Percentiles rank a stretch among this genome's conserved stretches.
Conservation (phyloP, 2,888 invertebrate species). For the Margaritifera margaritifera region DNA sequence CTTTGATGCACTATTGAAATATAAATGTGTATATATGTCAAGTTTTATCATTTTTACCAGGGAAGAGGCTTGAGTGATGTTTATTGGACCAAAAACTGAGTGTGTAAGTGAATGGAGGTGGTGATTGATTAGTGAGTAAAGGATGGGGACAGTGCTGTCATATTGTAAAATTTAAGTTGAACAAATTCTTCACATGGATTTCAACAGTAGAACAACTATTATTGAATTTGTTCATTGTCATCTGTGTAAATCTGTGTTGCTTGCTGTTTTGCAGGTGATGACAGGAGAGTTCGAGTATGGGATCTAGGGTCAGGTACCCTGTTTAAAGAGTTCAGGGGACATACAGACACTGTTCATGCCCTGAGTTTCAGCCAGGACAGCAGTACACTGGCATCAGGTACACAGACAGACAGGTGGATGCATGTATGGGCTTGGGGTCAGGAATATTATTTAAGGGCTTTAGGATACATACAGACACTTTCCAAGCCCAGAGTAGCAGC, state of each 20-base stretch:
- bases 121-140: no score
- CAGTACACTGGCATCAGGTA: slow-evolving; percentile 80
- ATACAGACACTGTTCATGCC: slow-evolving; percentile 79
- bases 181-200: no score
- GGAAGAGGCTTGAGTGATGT: no score
- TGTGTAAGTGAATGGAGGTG: no score
- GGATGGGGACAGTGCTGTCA: no score
- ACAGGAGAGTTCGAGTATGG: slow-evolving; percentile 83
- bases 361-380: slow-evolving; percentile 79
- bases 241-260: not conserved
- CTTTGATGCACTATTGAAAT: no score
- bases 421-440: not conserved
- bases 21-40: no score
- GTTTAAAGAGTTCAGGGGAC: slow-evolving; percentile 80
- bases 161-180: no score
- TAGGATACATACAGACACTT: not conserved
- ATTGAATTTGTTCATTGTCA: no score
- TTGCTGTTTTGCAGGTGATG: slow-evolving; percentile 77
- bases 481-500: not conserved
- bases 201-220: no score
- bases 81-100: no score
- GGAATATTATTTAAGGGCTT: not conserved
- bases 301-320: slow-evolving; percentile 81
- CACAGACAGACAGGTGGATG: not conserved
- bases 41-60: no score